Evolutionary conservation across 2,888 invertebrate genomes (phyloP), one percentile per base, ranked within the genome.

Genomic region (Acanthosepion esculentum): DNA sequence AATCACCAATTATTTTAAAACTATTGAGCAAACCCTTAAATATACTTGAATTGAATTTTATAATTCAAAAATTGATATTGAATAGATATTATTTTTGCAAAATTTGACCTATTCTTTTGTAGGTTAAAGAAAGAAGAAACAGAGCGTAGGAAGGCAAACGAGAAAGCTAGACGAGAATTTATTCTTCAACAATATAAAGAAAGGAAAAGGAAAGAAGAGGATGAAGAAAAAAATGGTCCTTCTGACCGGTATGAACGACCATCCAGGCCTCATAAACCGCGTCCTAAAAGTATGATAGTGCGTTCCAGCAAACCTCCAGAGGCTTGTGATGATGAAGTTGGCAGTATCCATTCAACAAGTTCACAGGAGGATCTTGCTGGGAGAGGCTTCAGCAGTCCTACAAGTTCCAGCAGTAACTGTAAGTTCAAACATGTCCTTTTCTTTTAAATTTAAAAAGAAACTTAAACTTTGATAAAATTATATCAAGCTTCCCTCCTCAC

Each of bases 141-240:
- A 98, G 98, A 97, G 98, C 98, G 97, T 96, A 98, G 98, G 97
- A 98, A 98, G 97, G 98, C 98, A 96, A 99, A 99, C 97, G 99
- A 99, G 97, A 98, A 98, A 96, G 98, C 98, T n/a, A 98, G 99
- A 95, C 98, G 99, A 94, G 98, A 99, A 96, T 98, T 98, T 96
- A 99, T 99, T 97, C 98, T 99, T 96, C 99, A 99, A 97, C 99
- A 99, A 97, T 99, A 99, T 98, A 98, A 99, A 97, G 98, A 99
- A 96, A 99, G 99, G 97, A 99, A 99, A 97, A 98, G 99, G 94
- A 98, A 99, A 95, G 99, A 99, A 97, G 99, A 99, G 98, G 99
- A 99, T n/a, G 97, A 97, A 55, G 97, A 97, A 95, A 97, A 97
- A 29, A 95, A 96, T 48, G 95, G 95, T 20, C 94, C 94, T 41